Evolutionary conservation across 2,888 invertebrate species (phyloP).

Genomic region (Euphydryas editha): DNA sequence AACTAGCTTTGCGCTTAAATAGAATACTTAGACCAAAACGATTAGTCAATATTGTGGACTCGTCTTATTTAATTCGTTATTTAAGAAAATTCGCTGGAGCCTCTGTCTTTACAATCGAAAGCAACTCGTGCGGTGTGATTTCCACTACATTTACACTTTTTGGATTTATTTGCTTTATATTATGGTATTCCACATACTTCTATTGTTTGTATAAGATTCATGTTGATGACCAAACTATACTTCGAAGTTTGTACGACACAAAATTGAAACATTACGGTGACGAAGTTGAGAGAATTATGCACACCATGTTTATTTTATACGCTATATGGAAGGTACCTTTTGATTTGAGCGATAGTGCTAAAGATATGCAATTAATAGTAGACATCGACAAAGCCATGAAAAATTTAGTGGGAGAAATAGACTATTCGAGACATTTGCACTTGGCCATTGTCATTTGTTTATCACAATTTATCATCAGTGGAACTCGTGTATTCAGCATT

Average conservation of each 20-base stretch:
- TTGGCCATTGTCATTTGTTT: slow-evolving; percentile 46
- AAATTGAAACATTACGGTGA: slow-evolving; percentile 66
- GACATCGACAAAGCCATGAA: slow-evolving; percentile 57
- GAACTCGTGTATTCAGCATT: slow-evolving; percentile 53
- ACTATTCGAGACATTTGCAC: slow-evolving; percentile 51
- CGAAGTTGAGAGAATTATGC: slow-evolving; percentile 55
- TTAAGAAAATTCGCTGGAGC: slow-evolving; percentile 56
- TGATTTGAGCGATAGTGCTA: slow-evolving; percentile 48
- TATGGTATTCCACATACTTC: slow-evolving; percentile 53
- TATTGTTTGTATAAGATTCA: slow-evolving; percentile 56
- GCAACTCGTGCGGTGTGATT: slow-evolving; percentile 33
- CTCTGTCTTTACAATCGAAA: slow-evolving; percentile 45
- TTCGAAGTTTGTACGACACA: slow-evolving; percentile 62
- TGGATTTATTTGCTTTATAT: slow-evolving; percentile 50
- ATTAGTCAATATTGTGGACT: slow-evolving; percentile 56
- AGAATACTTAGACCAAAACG: slow-evolving; percentile 41
- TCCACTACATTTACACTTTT: slow-evolving; percentile 47
- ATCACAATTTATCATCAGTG: slow-evolving; percentile 48
- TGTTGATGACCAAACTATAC: slow-evolving; percentile 57
- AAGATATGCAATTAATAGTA: slow-evolving; percentile 50
- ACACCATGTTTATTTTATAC: slow-evolving; percentile 52
- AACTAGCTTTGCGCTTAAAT: slow-evolving; percentile 19
- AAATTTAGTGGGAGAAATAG: slow-evolving; percentile 52
- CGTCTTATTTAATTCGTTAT: slow-evolving; percentile 46
- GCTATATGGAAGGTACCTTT: slow-evolving; percentile 60